A percentile compares a stretch with the other conserved stretches of the same genome.
These are phyloP conservation scores for Melinaea menophilus DNA, from an alignment of 2,888 invertebrate genomes.

Conservation along the genomic window DNA sequence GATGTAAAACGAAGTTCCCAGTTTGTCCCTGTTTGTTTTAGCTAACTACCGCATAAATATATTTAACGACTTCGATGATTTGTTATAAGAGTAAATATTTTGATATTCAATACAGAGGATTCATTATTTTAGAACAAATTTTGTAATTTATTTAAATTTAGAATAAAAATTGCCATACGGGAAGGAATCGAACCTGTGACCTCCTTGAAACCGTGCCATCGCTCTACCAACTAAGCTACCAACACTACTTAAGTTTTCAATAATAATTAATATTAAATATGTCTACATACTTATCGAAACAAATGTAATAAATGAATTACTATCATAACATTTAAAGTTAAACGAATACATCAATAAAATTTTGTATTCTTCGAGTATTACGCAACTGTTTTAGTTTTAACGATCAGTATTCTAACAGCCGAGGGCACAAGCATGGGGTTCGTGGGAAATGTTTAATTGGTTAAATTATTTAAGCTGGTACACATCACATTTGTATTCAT, in stretches of 20 bases:
- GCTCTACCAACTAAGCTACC: too few relatives aligned
- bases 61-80: constrained; percentile 64
- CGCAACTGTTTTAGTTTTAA: constrained; percentile 20
- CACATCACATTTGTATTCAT: constrained; percentile 57
- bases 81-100: constrained; percentile 38
- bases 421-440: constrained; percentile 47
- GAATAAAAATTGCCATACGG: too few relatives aligned
- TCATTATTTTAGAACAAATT: constrained; percentile 6
- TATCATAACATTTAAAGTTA: background rate
- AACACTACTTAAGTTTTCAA: too few relatives aligned
- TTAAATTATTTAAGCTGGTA: constrained; percentile 57
- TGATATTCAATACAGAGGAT: constrained; percentile 12
- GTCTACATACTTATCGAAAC: too few relatives aligned
- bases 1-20: constrained; percentile 68
- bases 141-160: too few relatives aligned
- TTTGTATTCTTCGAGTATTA: background rate
- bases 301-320: too few relatives aligned
- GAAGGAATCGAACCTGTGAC: too few relatives aligned
- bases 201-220: too few relatives aligned
- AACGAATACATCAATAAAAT: background rate
- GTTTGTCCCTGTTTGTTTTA: constrained; percentile 64
- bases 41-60: constrained; percentile 70
- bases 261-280: too few relatives aligned
- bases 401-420: constrained; percentile 38
- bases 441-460: constrained; percentile 72